Base-by-base conservation (phyloP, 2,113 vertebrate species). In the Barbus barbus region DNA sequence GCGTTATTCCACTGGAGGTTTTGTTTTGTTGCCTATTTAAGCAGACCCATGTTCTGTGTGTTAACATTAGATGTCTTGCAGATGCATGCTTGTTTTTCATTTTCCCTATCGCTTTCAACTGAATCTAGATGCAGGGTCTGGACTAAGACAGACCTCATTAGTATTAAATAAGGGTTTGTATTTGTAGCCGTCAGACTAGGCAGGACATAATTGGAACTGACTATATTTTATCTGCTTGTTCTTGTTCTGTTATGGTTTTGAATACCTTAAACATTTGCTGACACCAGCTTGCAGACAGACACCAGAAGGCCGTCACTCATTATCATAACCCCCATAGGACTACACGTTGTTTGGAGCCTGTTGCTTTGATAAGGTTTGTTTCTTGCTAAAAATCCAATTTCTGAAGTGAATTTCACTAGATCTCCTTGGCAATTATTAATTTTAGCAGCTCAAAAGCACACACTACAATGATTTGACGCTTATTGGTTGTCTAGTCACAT, bases 31-130 rank as follows among this genome's bases (percentile, higher is more conserved):
- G 36, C 12, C 78, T 28, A 4, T 65, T 86, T 58, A 24, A 78
- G 41, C 53, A 11, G 22, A 58, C 33, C 31, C 22, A 58, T 26
- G 53, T 61, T 80, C 24, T 46, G 8, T 67, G 41, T 5, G 26
- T 67, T 33, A 69, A 33, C 61, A 46, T 18, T 69, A 48, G 78
- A 69, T 69, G 41, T 61, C 63, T 80, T 81, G 78, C 63, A 51
- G 78, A 69, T 63, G 44, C 41, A 46, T 3, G 44, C 78, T 81
- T 81, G 78, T 81, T 81, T 48, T 51, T 81, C 78, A 14, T 81
- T 81, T 33, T 67, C 60, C 12, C 1, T 78, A 31, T 69, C n/a
- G 18, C 26, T 81, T 46, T 46, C 5, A 9, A 44, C 20, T n/a
- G 41, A 20, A 22, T 67, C 60, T 65, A 46, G 78, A 76, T 56